Evolutionary conservation across 2,113 vertebrate genomes (phyloP).

Genomic region (Axis porcinus): DNA sequence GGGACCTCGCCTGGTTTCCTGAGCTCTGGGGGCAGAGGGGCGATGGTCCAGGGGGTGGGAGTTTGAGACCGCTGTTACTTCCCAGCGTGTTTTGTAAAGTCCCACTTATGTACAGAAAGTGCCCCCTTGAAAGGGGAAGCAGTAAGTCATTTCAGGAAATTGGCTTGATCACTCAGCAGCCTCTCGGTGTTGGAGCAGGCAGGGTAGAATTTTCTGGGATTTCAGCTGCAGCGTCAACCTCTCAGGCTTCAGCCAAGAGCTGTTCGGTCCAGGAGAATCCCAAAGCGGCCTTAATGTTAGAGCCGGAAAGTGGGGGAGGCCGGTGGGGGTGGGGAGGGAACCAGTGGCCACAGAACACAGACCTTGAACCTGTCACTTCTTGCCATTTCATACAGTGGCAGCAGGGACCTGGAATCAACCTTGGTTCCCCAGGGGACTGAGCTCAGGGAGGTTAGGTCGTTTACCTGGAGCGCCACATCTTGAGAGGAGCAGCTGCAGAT

Average conservation of each 20-base stretch:
- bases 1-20: not conserved
- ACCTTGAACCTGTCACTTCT: not conserved
- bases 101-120: not conserved
- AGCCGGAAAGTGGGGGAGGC: not conserved
- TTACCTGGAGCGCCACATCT: not conserved
- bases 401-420: not conserved
- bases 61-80: not conserved
- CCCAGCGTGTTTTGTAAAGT: not conserved
- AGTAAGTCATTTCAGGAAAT: slow-evolving; percentile 17
- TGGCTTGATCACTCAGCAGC: not conserved
- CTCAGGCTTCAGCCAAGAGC: not conserved
- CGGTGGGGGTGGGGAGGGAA: not conserved
- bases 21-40: not conserved
- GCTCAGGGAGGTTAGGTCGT: not conserved
- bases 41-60: not conserved
- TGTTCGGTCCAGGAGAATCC: not conserved
- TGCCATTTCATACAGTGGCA: not conserved
- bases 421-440: not conserved
- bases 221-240: not conserved
- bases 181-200: not conserved
- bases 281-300: not conserved
- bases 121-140: not conserved
- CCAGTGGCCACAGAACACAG: not conserved
- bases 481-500: not conserved
- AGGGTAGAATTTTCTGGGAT: not conserved